phyloP scores from a whole-genome alignment of 2,888 invertebrate species.

The Drosophila heteroneura region DNA sequence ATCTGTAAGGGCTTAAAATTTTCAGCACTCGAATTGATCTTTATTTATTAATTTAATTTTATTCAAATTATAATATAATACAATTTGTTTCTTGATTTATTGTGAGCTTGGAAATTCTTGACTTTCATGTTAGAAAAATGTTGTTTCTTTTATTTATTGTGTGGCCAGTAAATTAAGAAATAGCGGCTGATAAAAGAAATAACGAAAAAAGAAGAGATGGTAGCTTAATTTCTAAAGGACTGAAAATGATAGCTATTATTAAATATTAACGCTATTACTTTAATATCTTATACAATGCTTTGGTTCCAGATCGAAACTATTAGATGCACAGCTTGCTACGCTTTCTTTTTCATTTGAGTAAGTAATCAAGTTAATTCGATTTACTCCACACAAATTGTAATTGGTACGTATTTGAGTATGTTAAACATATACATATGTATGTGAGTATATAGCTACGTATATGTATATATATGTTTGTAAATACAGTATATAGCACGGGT shows the following conservation, averaged over 20 bases:
- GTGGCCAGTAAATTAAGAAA: not conserved
- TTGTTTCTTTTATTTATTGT: not conserved
- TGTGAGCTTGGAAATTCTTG: not conserved
- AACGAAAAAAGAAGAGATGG: not conserved
- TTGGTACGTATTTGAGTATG: conserved; percentile 29
- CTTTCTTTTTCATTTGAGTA: not conserved
- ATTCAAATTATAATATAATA: not conserved
- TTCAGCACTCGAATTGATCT: not conserved
- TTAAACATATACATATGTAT: conserved; percentile 23
- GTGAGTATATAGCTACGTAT: conserved; percentile 7
- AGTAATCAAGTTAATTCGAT: conserved; percentile 8
- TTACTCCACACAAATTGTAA: conserved; percentile 26
- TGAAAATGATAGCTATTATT: not conserved
- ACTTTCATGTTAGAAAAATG: not conserved
- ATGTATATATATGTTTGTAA: conserved; percentile 11
- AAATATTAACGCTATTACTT: not conserved
- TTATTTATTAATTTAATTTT: not conserved
- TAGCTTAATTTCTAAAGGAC: not conserved
- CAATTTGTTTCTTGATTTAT: too few species aligned
- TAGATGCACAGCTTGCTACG: conserved; percentile 15
- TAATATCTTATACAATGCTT: not conserved
- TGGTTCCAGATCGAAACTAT: not conserved
- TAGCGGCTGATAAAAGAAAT: not conserved
- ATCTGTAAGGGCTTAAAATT: not conserved
- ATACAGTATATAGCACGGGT: conserved; percentile 59